Evolutionary conservation across 2,797 vertebrate genomes (phyloP).

Genomic region (Gymnoscopelus microlampas): DNA sequence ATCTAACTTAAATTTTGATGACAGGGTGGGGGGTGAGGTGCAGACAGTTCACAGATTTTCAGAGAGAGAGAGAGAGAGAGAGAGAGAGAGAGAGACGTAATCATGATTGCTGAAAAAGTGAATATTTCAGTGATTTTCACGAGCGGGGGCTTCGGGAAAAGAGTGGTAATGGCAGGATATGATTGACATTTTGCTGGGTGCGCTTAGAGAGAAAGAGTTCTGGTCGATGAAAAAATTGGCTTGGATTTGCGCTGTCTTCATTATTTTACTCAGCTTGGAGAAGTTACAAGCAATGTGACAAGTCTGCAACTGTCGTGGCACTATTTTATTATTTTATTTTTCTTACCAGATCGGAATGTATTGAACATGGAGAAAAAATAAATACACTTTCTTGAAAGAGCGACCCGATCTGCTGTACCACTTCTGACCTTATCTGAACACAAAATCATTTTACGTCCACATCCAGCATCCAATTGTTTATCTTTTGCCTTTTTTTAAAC

Average conservation of each 20-base stretch:
- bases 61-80: constrained; percentile 13
- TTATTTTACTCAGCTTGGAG: constrained; percentile 60
- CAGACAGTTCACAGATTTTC: constrained; percentile 53
- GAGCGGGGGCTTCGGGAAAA: constrained; percentile 44
- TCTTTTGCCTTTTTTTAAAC: too few species aligned
- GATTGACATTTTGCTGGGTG: constrained; percentile 60
- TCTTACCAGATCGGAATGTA: constrained; percentile 30
- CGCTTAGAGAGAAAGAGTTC: constrained; percentile 39
- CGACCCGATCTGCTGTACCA: constrained; percentile 27
- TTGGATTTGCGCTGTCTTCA: constrained; percentile 68
- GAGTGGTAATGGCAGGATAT: constrained; percentile 60
- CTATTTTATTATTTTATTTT: constrained; percentile 9
- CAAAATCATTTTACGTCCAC: too few species aligned
- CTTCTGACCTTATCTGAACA: constrained; percentile 22
- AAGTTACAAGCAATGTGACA: constrained; percentile 46
- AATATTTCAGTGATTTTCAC: constrained; percentile 66
- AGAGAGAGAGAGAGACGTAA: constrained; percentile 49
- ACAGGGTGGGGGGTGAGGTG: constrained; percentile 44
- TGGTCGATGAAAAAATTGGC: constrained; percentile 51
- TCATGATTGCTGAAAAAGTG: constrained; percentile 55
- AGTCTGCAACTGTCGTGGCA: constrained; percentile 48
- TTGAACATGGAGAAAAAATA: constrained; percentile 20
- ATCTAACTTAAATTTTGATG: constrained; percentile 63
- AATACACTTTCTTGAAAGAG: constrained; percentile 31
- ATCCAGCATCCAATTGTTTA: too few species aligned